A percentile compares a stretch with the other conserved stretches of the same genome.
Conservation (phyloP, 1,140 invertebrate species). For the Drosophila kikkawai region DNA sequence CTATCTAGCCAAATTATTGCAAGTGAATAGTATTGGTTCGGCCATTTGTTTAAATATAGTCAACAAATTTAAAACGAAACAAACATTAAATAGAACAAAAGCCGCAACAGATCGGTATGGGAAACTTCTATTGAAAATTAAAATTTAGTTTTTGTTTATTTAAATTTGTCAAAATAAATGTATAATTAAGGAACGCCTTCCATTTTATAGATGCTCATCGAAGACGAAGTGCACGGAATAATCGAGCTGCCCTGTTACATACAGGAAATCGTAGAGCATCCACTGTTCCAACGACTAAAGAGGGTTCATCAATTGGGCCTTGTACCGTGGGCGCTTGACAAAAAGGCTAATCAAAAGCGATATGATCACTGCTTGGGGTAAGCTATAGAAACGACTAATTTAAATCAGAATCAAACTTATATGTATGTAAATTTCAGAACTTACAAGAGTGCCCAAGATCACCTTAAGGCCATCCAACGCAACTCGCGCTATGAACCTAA, state of each 20-base stretch:
- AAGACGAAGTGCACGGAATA: constrained; percentile 67
- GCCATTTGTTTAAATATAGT: not conserved
- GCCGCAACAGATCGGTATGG: not conserved
- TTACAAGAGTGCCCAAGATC: constrained; percentile 53
- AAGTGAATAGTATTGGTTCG: not conserved
- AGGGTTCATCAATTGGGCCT: constrained; percentile 65
- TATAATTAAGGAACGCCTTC: not conserved
- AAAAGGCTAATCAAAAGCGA: constrained; percentile 48
- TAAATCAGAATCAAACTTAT: not conserved
- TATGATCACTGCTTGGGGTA: constrained; percentile 78
- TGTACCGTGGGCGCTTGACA: not conserved
- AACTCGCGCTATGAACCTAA: constrained; percentile 54
- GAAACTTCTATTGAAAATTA: not conserved
- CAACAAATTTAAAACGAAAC: not conserved
- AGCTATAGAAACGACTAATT: not conserved
- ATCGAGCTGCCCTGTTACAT: constrained; percentile 57
- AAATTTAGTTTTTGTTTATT: not conserved
- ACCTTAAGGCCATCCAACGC: constrained; percentile 54
- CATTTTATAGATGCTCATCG: constrained; percentile 44
- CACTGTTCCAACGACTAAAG: constrained; percentile 69
- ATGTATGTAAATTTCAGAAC: constrained; percentile 20
- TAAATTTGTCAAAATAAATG: not conserved
- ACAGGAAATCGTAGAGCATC: constrained; percentile 56
- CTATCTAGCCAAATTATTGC: not conserved
- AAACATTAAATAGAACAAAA: not conserved